Base-by-base conservation (phyloP, 1,140 invertebrate genomes). In the Planococcus citri region DNA sequence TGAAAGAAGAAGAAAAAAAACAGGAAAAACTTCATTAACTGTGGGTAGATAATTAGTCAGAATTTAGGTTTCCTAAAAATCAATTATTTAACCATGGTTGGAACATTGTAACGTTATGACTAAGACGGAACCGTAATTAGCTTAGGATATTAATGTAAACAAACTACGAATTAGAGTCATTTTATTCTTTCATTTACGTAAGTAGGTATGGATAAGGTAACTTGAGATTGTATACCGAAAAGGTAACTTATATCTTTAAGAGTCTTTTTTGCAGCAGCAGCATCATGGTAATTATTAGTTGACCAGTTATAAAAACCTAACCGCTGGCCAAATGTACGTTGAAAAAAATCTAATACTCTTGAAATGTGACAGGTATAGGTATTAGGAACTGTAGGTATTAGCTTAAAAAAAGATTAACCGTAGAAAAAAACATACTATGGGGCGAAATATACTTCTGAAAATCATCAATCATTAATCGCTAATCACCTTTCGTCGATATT, bases 401-500 rank as follows among this genome's bases (percentile, higher is more conserved):
- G 41, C 41, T 51, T n/a, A 20, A 51, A 51, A n/a, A 51, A 17
- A 17, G 41, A 51, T 51, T 51, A 51, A 6, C 10, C 41, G 33
- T 37, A 14, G 33, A 51, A n/a, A n/a, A 51, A 51, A 33, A 33
- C 29, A 51, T 51, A 51, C 41, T 14, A 17, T 37, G 6, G 12
- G 41, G 41, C 41, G 41, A 51, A 51, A 51, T 51, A 51, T 17
- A 17, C 41, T 51, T 17, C 41, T 20, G 41, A 51, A 51, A 51
- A 51, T 51, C 41, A 51, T 51, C n/a, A 51, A 51, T 51, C 41
- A 51, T 51, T 51, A 51, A 51, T 51, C 41, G 41, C 41, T 51
- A 51, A 51, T 51, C 41, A 51, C 41, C 3, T 51, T 51, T 51
- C 41, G n/a, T 51, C 41, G 17, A 51, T n/a, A n/a, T n/a, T n/a